phyloP scores from a whole-genome alignment of 2,888 invertebrate species.

The Leucoptera coffeella region DNA sequence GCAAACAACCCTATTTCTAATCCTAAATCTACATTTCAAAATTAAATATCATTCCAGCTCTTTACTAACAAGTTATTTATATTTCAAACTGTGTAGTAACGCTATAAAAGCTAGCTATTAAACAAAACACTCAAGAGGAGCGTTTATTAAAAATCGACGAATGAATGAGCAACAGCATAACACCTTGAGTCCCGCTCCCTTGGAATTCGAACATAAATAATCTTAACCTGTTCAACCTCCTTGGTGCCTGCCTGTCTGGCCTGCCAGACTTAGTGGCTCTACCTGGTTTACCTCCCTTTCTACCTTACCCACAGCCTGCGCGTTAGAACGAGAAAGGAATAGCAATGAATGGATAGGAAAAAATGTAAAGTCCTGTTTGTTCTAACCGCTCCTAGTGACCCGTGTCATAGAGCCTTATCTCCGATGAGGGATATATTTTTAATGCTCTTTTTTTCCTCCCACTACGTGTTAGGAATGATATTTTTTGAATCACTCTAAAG shows the following conservation, averaged over 20 bases:
- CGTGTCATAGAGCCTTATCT: conserved; percentile 48
- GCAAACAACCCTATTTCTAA: too few relatives aligned
- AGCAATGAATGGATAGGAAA: conserved; percentile 16
- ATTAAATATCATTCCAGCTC: too few relatives aligned
- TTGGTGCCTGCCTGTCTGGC: conserved; percentile 42
- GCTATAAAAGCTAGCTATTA: too few relatives aligned
- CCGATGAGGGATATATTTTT: conserved; percentile 46
- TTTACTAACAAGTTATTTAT: too few relatives aligned
- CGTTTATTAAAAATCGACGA: too few relatives aligned
- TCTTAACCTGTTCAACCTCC: too few relatives aligned
- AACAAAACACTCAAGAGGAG: too few relatives aligned
- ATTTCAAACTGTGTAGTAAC: too few relatives aligned
- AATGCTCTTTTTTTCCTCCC: conserved; percentile 23
- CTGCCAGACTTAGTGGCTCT: conserved; percentile 39
- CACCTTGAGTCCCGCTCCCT: too few relatives aligned
- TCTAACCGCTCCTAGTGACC: conserved; percentile 46
- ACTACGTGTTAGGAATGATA: conserved; percentile 40
- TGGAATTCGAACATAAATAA: too few relatives aligned
- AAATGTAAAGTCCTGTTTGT: conserved; percentile 34
- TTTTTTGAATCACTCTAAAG: conserved; percentile 31
- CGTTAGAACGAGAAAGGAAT: conserved; percentile 9
- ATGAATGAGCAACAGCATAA: too few relatives aligned
- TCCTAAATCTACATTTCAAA: too few relatives aligned
- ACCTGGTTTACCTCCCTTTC: conserved; percentile 27
- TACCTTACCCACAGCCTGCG: conserved; percentile 12